Evolutionary conservation across 2,113 vertebrate genomes (phyloP).

Genomic region (Hucho hucho): DNA sequence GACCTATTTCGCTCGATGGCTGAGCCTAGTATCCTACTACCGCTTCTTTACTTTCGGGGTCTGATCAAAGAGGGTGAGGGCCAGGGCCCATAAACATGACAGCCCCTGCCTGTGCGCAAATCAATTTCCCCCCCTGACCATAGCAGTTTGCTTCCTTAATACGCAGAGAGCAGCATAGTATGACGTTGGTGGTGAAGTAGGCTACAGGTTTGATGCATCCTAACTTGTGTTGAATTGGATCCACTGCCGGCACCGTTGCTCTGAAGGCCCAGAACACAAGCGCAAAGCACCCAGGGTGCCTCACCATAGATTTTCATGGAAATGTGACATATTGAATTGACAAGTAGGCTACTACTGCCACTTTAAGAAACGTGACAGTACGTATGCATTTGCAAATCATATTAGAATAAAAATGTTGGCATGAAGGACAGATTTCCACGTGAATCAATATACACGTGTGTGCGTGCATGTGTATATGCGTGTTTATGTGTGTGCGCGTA

Average conservation of each 20-base stretch:
- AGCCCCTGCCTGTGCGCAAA: neutral
- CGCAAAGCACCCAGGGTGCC: neutral
- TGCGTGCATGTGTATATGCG: neutral
- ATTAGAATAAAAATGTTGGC: neutral
- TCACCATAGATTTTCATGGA: no score
- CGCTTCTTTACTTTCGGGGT: no score
- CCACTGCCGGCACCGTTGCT: neutral
- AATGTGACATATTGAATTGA: no score
- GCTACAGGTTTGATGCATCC: neutral
- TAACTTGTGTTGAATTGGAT: neutral
- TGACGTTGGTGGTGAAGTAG: neutral
- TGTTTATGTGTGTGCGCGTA: constrained; percentile 1
- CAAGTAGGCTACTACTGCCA: no score
- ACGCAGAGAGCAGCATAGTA: constrained; percentile 2
- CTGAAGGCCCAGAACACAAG: neutral
- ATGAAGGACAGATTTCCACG: neutral
- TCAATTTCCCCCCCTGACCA: neutral
- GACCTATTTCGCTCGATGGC: no score
- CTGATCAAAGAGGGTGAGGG: neutral
- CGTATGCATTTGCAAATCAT: no score
- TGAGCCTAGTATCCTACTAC: no score
- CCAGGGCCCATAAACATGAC: neutral
- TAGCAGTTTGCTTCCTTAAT: neutral
- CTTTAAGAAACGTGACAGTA: no score
- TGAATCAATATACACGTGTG: constrained; percentile 3